Base-by-base conservation (phyloP, 2,888 invertebrate genomes). In the Brenthis hecate region DNA sequence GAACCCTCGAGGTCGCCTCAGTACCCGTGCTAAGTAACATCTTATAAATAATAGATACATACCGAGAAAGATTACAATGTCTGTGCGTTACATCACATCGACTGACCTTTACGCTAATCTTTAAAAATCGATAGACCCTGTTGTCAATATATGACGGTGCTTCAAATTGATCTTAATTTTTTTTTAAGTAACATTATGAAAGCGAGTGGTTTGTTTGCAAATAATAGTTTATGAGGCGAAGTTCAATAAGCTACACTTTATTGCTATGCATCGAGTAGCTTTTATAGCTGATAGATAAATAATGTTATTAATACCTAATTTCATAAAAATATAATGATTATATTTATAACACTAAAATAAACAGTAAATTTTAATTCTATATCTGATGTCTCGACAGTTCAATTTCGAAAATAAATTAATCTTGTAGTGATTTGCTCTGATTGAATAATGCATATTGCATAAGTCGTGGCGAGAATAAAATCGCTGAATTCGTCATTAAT, bases 41-140 rank as follows among this genome's bases (percentile, higher is more conserved):
- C 16, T 16, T 36, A 13, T 28, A 16, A 28, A 61, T 16, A 50
- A 51, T n/a, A 13, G 2, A 51, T 23, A 23, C 48, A 11, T 14
- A 23, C 48, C n/a, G 19, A 28, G 28, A 28, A 28, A 50, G 32
- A 50, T 50, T 50, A 60, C 60, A 50, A 6, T 60, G 1, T 28
- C 11, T 50, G 16, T 43, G 36, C 36, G 36, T 50, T 60, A 60
- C 50, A 60, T 50, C 60, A 60, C 28, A 32, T 28, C 28, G 50
- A 8, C 23, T 28, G 58, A 50, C 60, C 28, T 60, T 16, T 50
- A 3, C 8, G 50, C n/a, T n/a, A 14, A 50, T 50, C 48, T 60
- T 50, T 16, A 48, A 16, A 16, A 60, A 50, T 28, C 60, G 28
- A 60, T 50, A 32, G 28, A 5, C 28, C 28, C 28, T 28, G 28